Percentiles rank a stretch among this genome's conserved stretches.
These are phyloP conservation scores for Melitaea cinxia DNA, from an alignment of 1,140 invertebrate genomes.

Conservation along the genomic window DNA sequence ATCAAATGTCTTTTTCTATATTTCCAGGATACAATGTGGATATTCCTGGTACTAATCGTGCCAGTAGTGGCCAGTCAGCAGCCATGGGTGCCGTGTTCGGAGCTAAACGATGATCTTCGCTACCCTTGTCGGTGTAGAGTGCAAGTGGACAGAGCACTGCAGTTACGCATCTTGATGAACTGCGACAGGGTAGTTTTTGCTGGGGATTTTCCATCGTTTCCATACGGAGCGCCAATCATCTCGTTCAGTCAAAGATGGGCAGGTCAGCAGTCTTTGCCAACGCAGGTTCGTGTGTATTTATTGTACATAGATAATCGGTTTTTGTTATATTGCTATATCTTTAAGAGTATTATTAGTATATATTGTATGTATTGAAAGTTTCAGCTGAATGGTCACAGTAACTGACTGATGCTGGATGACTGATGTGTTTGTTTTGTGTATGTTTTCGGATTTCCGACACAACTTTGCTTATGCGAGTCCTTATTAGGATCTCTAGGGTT, in stretches of 20 bases:
- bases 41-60: constrained; percentile 53
- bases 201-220: constrained; percentile 87
- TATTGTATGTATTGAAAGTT: no score
- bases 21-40: constrained; percentile 63
- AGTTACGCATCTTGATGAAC: constrained; percentile 85
- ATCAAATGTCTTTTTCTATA: constrained; percentile 15
- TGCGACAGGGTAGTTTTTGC: constrained; percentile 92
- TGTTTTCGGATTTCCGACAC: no score
- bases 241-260: constrained; percentile 89
- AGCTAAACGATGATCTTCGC: constrained; percentile 84
- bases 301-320: not conserved
- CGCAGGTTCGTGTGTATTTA: constrained; percentile 80
- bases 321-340: no score
- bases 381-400: no score
- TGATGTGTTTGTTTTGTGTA: no score
- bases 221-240: constrained; percentile 88
- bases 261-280: constrained; percentile 90
- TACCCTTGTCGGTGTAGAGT: constrained; percentile 84
- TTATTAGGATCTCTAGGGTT: no score
- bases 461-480: no score
- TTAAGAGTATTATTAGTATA: no score
- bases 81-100: constrained; percentile 84
- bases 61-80: constrained; percentile 51
- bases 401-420: no score
- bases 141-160: constrained; percentile 71